These are phyloP conservation scores for Trypoxylus dichotomus DNA, from an alignment of 1,140 invertebrate genomes.

Conservation along the genomic window DNA sequence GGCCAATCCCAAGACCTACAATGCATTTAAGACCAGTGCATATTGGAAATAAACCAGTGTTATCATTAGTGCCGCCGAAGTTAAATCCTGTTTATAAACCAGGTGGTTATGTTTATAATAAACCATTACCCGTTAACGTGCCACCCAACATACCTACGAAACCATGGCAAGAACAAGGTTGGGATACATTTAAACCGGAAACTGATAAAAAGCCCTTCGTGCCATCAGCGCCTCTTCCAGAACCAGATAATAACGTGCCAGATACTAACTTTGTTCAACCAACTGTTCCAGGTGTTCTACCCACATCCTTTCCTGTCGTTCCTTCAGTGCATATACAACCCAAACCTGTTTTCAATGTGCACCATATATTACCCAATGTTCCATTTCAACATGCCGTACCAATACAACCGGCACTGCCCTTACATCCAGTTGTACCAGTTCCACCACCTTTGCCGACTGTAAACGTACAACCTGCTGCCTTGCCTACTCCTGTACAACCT, in stretches of 20 bases:
- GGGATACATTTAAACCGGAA: slow-evolving; percentile 15
- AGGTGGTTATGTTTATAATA: background rate
- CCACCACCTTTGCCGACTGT: background rate
- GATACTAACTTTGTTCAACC: background rate
- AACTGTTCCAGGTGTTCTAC: background rate
- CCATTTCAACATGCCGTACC: background rate
- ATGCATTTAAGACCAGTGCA: background rate
- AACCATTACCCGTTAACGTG: slow-evolving; percentile 22
- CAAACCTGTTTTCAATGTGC: background rate
- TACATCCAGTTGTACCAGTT: background rate
- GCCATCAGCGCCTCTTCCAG: slow-evolving; percentile 6
- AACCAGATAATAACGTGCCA: background rate
- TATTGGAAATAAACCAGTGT: slow-evolving; percentile 2
- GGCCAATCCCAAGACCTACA: background rate
- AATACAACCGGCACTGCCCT: background rate
- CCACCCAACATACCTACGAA: slow-evolving; percentile 4
- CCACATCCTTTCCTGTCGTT: background rate
- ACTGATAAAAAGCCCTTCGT: background rate
- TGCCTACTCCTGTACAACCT: background rate
- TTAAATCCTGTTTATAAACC: slow-evolving; percentile 21
- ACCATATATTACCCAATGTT: background rate
- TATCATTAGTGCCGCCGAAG: slow-evolving; percentile 21
- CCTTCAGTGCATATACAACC: background rate
- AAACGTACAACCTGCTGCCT: background rate
- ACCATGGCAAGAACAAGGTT: slow-evolving; percentile 21